Conservation (phyloP, 2,888 invertebrate species). For the Muscina levida region DNA sequence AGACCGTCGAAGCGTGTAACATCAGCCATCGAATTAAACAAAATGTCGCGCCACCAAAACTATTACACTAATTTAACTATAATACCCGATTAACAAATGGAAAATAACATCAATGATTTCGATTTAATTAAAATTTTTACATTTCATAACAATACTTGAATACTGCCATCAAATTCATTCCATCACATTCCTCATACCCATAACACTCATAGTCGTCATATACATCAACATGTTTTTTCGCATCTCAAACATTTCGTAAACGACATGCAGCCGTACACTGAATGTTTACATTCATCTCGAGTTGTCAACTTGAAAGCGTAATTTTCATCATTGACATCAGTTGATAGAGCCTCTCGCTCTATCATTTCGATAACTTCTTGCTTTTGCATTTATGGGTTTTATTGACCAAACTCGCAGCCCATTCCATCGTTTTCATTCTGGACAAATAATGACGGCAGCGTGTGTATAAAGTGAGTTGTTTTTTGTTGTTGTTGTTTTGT, state of each 20-base stretch:
- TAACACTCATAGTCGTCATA: background rate
- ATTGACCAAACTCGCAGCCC: constrained; percentile 16
- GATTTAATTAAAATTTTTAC: constrained; percentile 21
- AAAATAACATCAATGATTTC: constrained; percentile 3
- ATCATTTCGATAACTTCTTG: constrained; percentile 57
- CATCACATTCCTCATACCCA: background rate
- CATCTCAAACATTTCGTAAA: constrained; percentile 43
- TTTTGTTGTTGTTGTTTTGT: constrained; percentile 14
- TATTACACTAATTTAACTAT: constrained; percentile 12
- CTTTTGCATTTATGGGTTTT: too few species aligned
- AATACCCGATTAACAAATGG: constrained; percentile 4
- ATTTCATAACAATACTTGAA: background rate
- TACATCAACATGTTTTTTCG: background rate
- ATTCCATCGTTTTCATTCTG: constrained; percentile 23
- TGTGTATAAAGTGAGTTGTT: constrained; percentile 30
- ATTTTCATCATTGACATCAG: constrained; percentile 71
- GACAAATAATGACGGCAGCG: constrained; percentile 17
- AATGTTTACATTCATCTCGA: constrained; percentile 79
- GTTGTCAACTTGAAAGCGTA: constrained; percentile 79
- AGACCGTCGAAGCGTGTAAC: background rate
- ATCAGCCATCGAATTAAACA: constrained; percentile 31
- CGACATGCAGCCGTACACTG: constrained; percentile 69
- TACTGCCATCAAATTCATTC: background rate
- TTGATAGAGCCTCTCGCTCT: constrained; percentile 1
- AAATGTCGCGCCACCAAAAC: background rate